Evolutionary conservation across 2,888 invertebrate genomes (phyloP).

Genomic region (Pammene fasciana): DNA sequence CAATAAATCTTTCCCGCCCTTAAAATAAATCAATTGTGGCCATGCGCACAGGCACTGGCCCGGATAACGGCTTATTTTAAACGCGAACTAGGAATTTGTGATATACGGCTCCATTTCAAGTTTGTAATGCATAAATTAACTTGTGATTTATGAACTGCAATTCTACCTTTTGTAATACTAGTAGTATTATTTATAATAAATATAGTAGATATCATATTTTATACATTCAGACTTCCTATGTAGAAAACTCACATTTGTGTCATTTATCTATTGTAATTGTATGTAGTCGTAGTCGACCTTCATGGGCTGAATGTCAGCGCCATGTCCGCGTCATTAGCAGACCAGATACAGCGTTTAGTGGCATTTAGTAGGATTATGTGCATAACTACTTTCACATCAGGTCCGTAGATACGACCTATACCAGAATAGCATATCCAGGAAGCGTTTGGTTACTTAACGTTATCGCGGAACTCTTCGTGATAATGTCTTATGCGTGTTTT

Average conservation of each 20-base stretch:
- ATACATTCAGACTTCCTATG: slow-evolving; percentile 44
- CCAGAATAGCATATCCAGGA: slow-evolving; percentile 27
- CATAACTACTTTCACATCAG: slow-evolving; percentile 58
- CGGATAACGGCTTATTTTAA: slow-evolving; percentile 44
- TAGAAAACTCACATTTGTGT: slow-evolving; percentile 61
- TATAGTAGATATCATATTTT: not conserved
- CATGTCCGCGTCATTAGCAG: slow-evolving; percentile 60
- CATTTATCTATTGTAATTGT: slow-evolving; percentile 66
- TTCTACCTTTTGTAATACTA: not conserved
- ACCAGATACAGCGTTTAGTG: slow-evolving; percentile 51
- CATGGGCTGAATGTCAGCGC: slow-evolving; percentile 62
- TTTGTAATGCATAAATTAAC: slow-evolving; percentile 28
- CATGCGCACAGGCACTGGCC: slow-evolving; percentile 48
- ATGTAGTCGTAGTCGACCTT: slow-evolving; percentile 69
- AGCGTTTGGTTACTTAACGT: slow-evolving; percentile 24
- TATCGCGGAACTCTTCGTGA: slow-evolving; percentile 36
- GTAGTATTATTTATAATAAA: not conserved
- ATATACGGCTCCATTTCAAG: slow-evolving; percentile 47
- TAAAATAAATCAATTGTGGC: slow-evolving; percentile 57
- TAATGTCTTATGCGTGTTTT: slow-evolving; percentile 33
- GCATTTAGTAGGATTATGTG: slow-evolving; percentile 55
- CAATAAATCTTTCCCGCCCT: slow-evolving; percentile 55
- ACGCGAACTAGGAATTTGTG: slow-evolving; percentile 46
- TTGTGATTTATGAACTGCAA: slow-evolving; percentile 14
- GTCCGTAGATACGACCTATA: slow-evolving; percentile 35